Percentiles rank a stretch among this genome's conserved stretches.
These are phyloP conservation scores for Piprites chloris DNA, from an alignment of 2,113 vertebrate genomes.

Conservation along the genomic window DNA sequence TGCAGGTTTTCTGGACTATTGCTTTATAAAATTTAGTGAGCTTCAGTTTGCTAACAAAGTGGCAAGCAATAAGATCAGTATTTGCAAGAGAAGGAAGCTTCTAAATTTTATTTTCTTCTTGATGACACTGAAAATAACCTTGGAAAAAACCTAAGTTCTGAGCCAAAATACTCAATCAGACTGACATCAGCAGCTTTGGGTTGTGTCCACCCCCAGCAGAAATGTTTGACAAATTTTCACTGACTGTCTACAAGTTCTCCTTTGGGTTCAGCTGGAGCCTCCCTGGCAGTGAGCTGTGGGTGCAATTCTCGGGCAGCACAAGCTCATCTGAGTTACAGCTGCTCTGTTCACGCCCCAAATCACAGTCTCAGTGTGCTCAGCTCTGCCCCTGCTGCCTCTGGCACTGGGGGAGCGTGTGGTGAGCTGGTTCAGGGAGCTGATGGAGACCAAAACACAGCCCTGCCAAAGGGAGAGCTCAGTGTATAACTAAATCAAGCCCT, in stretches of 20 bases:
- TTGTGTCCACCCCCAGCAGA: not conserved
- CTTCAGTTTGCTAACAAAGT: not conserved
- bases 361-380: not conserved
- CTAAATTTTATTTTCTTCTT: not conserved
- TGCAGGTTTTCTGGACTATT: not conserved
- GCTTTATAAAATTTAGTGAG: not conserved
- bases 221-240: not conserved
- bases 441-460: not conserved
- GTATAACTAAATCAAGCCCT: not conserved
- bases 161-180: not conserved
- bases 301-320: not conserved
- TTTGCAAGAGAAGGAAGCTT: not conserved
- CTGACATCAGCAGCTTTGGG: not conserved
- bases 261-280: not conserved
- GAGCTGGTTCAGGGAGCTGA: not conserved
- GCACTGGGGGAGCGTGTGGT: not conserved
- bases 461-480: not conserved
- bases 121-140: not conserved
- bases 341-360: not conserved
- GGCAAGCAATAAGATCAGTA: not conserved
- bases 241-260: not conserved
- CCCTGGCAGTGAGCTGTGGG: not conserved
- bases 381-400: not conserved
- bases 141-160: not conserved
- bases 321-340: not conserved